Percentiles rank a stretch among this genome's conserved stretches.
Conservation (phyloP, 2,888 invertebrate genomes). For the Hartigia nigra region DNA sequence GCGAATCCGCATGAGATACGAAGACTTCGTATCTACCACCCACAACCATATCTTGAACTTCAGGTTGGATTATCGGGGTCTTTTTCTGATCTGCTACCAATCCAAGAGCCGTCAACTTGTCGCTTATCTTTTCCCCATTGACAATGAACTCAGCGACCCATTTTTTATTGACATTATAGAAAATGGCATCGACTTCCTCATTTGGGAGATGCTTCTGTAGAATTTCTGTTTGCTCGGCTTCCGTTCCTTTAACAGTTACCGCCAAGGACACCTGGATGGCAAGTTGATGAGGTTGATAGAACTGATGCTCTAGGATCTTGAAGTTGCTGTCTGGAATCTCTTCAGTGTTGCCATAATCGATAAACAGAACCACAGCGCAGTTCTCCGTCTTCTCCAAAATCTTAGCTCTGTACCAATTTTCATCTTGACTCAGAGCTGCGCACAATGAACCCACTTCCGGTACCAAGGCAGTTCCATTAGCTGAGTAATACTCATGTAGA, state of each 20-base stretch:
- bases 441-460: constrained; percentile 71
- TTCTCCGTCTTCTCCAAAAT: constrained; percentile 66
- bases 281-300: constrained; percentile 52
- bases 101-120: constrained; percentile 64
- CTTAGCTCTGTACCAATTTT: constrained; percentile 79
- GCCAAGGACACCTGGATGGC: constrained; percentile 55
- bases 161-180: constrained; percentile 68
- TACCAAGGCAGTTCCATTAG: constrained; percentile 64
- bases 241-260: constrained; percentile 56
- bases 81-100: constrained; percentile 31
- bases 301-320: constrained; percentile 58
- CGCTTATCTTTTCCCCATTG: constrained; percentile 68
- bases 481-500: constrained; percentile 72
- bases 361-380: constrained; percentile 69
- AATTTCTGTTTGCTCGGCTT: constrained; percentile 64
- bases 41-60: constrained; percentile 30
- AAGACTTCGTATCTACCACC: constrained; percentile 65
- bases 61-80: constrained; percentile 56
- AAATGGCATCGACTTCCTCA: constrained; percentile 69
- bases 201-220: constrained; percentile 54
- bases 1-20: constrained; percentile 80
- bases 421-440: constrained; percentile 73
- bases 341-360: constrained; percentile 81
- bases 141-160: constrained; percentile 71
- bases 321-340: constrained; percentile 66